Conservation (phyloP, 2,113 vertebrate species). For the Xenopus borealis region DNA sequence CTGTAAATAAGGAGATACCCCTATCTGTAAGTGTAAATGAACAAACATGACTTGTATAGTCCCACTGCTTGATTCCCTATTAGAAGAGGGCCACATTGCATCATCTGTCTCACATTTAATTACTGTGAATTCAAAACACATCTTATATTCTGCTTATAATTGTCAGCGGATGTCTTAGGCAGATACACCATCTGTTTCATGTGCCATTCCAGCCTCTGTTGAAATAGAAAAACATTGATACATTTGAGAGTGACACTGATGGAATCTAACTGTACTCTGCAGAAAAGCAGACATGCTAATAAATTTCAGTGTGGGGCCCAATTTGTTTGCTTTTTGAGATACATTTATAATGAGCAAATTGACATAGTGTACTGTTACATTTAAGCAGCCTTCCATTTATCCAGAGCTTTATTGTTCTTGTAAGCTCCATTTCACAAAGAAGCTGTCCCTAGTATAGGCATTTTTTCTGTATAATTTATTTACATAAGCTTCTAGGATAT, state of each 20-base stretch:
- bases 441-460: too few species aligned
- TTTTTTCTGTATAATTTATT: too few species aligned
- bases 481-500: too few species aligned
- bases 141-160: conserved; percentile 8
- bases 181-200: conserved; percentile 15
- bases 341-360: neutral
- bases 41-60: neutral
- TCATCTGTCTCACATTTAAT: conserved; percentile 18
- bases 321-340: neutral
- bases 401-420: neutral
- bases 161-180: conserved; percentile 13
- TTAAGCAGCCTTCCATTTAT: neutral
- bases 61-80: neutral
- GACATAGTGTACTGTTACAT: neutral
- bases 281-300: neutral
- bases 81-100: conserved; percentile 1
- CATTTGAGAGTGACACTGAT: conserved; percentile 13
- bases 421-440: neutral
- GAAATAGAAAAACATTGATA: conserved; percentile 16
- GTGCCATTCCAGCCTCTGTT: neutral
- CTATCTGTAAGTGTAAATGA: neutral
- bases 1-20: neutral
- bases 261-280: neutral
- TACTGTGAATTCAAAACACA: neutral
- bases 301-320: neutral